Evolutionary conservation across 2,797 vertebrate species (phyloP).

Genomic region (Iguana delicatissima): DNA sequence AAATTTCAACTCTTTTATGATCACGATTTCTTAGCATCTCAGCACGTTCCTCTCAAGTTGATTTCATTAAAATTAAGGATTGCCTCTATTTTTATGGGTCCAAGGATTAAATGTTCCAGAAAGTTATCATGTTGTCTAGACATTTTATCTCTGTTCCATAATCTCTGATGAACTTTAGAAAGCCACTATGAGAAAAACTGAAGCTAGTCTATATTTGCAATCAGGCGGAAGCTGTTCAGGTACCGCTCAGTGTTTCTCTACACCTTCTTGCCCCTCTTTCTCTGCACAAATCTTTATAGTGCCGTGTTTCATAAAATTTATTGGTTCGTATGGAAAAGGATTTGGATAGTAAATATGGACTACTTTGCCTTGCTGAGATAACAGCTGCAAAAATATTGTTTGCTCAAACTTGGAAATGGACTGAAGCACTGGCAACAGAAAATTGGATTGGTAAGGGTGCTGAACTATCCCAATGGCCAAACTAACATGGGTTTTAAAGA

Average conservation of each 20-base stretch:
- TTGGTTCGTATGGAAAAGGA: no score
- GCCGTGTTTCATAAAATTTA: background rate
- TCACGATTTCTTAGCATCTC: conserved; percentile 5
- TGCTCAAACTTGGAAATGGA: no score
- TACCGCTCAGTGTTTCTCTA: background rate
- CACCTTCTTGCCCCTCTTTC: background rate
- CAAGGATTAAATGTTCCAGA: conserved; percentile 25
- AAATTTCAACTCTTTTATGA: conserved; percentile 7
- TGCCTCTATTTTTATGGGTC: conserved; percentile 20
- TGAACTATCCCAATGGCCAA: no score
- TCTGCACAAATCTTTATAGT: background rate
- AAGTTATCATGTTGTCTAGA: conserved; percentile 24
- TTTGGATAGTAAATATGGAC: no score
- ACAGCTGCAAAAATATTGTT: no score
- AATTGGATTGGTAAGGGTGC: no score
- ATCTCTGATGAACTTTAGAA: background rate
- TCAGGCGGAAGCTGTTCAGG: background rate
- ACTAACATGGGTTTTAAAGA: no score
- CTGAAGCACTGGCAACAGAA: no score
- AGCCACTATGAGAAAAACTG: background rate
- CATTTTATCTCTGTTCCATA: conserved; percentile 20
- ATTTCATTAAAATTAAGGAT: conserved; percentile 27
- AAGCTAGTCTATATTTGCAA: background rate
- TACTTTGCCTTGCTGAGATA: no score
- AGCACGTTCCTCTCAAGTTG: background rate